Evolutionary conservation across 2,113 vertebrate genomes (phyloP).

Genomic region (Okapia johnstoni): DNA sequence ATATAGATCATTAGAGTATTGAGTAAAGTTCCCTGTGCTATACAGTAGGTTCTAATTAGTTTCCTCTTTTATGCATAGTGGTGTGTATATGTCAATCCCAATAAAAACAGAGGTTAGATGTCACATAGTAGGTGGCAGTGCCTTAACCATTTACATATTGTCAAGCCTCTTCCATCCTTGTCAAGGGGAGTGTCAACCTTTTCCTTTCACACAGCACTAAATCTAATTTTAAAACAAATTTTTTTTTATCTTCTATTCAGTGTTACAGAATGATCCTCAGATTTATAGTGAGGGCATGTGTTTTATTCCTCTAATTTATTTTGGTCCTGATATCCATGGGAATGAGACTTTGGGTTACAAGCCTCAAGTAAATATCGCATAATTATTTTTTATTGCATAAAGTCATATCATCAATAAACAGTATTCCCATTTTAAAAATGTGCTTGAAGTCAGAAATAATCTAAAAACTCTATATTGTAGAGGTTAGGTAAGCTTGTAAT

Average conservation of each 20-base stretch:
- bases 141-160: background rate
- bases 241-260: background rate
- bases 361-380: background rate
- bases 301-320: background rate
- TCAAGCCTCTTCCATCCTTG: background rate
- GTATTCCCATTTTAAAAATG: background rate
- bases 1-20: background rate
- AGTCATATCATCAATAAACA: background rate
- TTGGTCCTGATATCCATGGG: background rate
- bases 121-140: background rate
- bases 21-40: background rate
- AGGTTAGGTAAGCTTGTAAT: background rate
- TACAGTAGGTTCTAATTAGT: background rate
- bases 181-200: background rate
- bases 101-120: background rate
- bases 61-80: background rate
- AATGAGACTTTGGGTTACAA: background rate
- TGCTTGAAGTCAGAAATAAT: background rate
- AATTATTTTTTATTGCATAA: background rate
- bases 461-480: background rate
- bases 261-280: background rate
- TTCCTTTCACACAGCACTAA: background rate
- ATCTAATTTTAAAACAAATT: background rate
- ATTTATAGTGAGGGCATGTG: background rate
- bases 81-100: background rate